Base-by-base conservation (phyloP, 2,113 vertebrate species). In the Atlantisia rogersi region DNA sequence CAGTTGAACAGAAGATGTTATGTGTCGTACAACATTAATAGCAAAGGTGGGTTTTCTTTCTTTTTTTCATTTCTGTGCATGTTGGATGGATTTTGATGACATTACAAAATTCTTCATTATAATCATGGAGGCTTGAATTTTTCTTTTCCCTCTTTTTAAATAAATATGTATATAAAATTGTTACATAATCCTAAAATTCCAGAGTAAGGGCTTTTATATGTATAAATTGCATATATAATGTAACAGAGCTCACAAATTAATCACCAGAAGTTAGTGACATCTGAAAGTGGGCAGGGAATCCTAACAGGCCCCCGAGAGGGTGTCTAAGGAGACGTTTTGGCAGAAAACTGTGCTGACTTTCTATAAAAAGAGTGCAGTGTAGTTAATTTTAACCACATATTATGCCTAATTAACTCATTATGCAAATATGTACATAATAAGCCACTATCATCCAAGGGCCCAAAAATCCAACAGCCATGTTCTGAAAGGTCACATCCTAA, bases 401-500 rank as follows among this genome's bases (percentile, higher is more conserved):
- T 95, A 95, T 93, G 86, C 73, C 69, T 96, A 92, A 96, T 97
- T 93, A 96, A 92, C 88, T 96, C 80, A 94, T 97, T 96, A 96
- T 97, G 92, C 92, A 94, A 94, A 95, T 97, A 88, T 65, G 76
- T 92, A 94, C 76, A 88, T 96, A 94, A 93, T 86, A 94, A 92
- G 56, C 15, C 42, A 56, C 78, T 92, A 88, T 80, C 68, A 88
- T 92, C 64, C 64, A 83, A 90, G 24, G 82, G 56, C 85, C 88
- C 59, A 77, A 94, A 94, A 94, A 95, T 88, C 73, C 88, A 86
- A 42, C 59, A 88, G 42, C 52, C 15, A 8, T 35, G 8, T 92
- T 93, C 68, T 75, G 69, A 93, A 96, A 92, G 82, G 82, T 94
- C 86, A 84, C 21, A 86, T 84, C 52, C 29, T 80, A 95, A 92